Evolutionary conservation across 2,113 vertebrate species (phyloP).

Genomic region (Eurypyga helias): DNA sequence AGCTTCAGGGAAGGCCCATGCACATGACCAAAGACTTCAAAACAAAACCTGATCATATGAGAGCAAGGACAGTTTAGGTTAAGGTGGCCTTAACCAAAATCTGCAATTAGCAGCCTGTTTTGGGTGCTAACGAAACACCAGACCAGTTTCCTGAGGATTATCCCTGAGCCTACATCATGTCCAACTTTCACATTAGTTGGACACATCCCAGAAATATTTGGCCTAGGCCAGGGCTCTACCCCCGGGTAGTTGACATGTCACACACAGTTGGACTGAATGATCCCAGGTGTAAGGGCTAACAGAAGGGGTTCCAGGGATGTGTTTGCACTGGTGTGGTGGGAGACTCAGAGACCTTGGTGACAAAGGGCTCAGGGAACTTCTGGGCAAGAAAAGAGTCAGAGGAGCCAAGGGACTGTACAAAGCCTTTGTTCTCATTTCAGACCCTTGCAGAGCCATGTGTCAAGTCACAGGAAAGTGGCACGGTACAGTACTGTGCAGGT

Average conservation of each 20-base stretch:
- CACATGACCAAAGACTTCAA: not conserved
- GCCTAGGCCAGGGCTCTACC: not conserved
- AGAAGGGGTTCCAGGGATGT: not conserved
- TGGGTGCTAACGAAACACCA: not conserved
- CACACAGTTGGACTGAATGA: not conserved
- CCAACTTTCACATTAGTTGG: not conserved
- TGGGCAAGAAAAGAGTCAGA: not conserved
- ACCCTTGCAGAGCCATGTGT: conserved; percentile 12
- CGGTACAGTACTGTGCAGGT: not conserved
- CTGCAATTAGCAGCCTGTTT: not conserved
- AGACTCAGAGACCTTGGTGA: not conserved
- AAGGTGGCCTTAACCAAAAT: not conserved
- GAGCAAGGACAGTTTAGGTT: not conserved
- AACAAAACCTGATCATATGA: not conserved
- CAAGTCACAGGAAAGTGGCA: conserved; percentile 61
- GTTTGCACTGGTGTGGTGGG: not conserved
- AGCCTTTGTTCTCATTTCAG: conserved; percentile 40
- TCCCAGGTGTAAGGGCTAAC: not conserved
- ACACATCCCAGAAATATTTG: not conserved
- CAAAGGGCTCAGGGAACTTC: not conserved
- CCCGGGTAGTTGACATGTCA: rapidly evolving
- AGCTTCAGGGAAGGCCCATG: not conserved
- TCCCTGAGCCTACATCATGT: not conserved
- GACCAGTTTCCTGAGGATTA: not conserved
- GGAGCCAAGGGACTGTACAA: not conserved